Evolutionary conservation across 2,113 vertebrate species (phyloP).

Genomic region (Gallinago media): DNA sequence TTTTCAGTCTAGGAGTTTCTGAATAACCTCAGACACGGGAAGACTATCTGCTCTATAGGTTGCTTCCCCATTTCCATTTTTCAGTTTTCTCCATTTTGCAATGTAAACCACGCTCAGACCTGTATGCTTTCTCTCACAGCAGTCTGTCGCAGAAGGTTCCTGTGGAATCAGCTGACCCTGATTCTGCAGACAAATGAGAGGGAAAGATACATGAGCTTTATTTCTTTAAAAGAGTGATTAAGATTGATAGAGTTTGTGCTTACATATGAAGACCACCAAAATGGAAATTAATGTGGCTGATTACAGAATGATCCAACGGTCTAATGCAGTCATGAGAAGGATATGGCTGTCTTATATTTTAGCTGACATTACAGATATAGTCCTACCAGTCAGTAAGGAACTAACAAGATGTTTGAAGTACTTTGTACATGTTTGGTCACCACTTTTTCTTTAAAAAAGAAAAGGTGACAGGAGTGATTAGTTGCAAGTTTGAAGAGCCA

Average conservation of each 20-base stretch:
- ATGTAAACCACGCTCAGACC: not conserved
- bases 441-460: not conserved
- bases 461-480: not conserved
- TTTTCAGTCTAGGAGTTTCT: not conserved
- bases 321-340: not conserved
- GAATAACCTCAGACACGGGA: not conserved
- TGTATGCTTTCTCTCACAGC: not conserved
- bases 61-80: not conserved
- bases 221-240: not conserved
- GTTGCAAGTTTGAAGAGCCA: not conserved
- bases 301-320: not conserved
- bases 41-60: not conserved
- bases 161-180: not conserved
- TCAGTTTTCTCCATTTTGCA: not conserved
- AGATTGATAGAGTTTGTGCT: not conserved
- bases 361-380: not conserved
- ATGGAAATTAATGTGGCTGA: not conserved
- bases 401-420: not conserved
- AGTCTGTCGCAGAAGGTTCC: not conserved
- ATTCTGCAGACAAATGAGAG: not conserved
- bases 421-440: rapidly evolving
- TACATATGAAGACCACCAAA: not conserved
- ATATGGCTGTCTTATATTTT: not conserved
- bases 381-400: not conserved
- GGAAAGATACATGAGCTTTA: not conserved